phyloP scores from a whole-genome alignment of 2,113 vertebrate species.

The Okapia johnstoni region DNA sequence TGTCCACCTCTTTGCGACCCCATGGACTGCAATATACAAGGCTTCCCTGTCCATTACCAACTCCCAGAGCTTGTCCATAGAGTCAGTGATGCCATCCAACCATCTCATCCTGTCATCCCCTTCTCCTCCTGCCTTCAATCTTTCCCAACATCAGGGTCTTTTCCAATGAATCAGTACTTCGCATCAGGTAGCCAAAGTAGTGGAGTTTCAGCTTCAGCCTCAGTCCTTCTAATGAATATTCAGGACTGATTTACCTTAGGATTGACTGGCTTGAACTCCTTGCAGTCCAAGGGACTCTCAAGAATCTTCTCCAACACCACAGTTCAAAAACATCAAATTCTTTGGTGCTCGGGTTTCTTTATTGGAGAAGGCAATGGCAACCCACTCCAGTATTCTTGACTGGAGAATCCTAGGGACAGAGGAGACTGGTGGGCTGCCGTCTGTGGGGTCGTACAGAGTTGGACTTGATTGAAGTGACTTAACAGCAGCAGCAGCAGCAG shows the following conservation, averaged over 20 bases:
- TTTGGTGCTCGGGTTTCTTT: not conserved
- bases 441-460: not conserved
- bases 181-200: not conserved
- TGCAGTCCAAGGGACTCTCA: not conserved
- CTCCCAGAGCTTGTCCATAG: not conserved
- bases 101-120: not conserved
- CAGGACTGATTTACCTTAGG: not conserved
- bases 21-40: not conserved
- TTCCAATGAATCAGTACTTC: not conserved
- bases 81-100: not conserved
- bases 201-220: not conserved
- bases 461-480: rapidly evolving
- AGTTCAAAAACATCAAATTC: not conserved
- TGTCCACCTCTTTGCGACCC: not conserved
- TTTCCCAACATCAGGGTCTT: not conserved
- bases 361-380: not conserved
- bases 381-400: not conserved
- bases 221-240: not conserved
- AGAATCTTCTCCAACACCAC: not conserved
- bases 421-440: not conserved
- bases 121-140: not conserved
- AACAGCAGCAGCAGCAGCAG: not conserved
- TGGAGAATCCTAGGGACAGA: not conserved
- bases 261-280: not conserved
- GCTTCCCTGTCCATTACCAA: not conserved